Evolutionary conservation across 2,888 invertebrate species (phyloP).

Genomic region (Heteromyza rotundicornis): DNA sequence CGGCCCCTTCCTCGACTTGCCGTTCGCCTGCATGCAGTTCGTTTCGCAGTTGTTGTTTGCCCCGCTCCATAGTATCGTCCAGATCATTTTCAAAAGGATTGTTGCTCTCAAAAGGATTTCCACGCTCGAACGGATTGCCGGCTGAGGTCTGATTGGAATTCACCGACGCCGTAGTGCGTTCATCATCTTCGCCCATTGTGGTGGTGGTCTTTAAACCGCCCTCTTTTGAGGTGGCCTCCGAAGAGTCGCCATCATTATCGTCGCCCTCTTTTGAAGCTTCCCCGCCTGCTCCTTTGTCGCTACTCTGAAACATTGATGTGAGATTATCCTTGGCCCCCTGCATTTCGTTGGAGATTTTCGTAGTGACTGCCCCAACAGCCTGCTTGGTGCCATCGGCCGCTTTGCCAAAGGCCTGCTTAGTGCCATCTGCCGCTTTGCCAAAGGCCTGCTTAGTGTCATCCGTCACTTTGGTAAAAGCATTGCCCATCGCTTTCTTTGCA

Average conservation of each 20-base stretch:
- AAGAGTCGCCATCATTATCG: slow-evolving; percentile 24
- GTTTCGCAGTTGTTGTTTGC: slow-evolving; percentile 46
- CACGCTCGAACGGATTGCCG: slow-evolving; percentile 43
- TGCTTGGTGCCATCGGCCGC: slow-evolving; percentile 38
- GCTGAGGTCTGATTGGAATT: slow-evolving; percentile 54
- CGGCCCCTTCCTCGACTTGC: slow-evolving; percentile 25
- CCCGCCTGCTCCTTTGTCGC: slow-evolving; percentile 36
- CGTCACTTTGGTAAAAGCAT: slow-evolving; percentile 43
- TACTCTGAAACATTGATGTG: slow-evolving; percentile 49
- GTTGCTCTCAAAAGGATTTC: slow-evolving; percentile 21
- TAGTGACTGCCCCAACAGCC: slow-evolving; percentile 30
- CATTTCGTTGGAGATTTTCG: slow-evolving; percentile 48
- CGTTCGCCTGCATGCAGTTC: slow-evolving; percentile 41
- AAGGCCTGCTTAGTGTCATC: slow-evolving; percentile 36
- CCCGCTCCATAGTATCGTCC: slow-evolving; percentile 46
- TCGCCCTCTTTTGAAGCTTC: slow-evolving; percentile 29
- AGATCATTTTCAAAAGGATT: slow-evolving; percentile 44
- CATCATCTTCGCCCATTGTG: slow-evolving; percentile 50
- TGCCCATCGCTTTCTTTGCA: slow-evolving; percentile 40
- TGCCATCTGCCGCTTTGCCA: slow-evolving; percentile 37
- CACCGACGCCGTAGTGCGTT: slow-evolving; percentile 60
- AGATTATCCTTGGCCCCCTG: slow-evolving; percentile 51
- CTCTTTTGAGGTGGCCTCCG: slow-evolving; percentile 25
- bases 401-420: slow-evolving; percentile 43
- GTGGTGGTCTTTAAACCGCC: slow-evolving; percentile 29